A percentile compares a stretch with the other conserved stretches of the same genome.
Conservation (phyloP, 2,113 vertebrate genomes). For the Tragelaphus strepsiceros region DNA sequence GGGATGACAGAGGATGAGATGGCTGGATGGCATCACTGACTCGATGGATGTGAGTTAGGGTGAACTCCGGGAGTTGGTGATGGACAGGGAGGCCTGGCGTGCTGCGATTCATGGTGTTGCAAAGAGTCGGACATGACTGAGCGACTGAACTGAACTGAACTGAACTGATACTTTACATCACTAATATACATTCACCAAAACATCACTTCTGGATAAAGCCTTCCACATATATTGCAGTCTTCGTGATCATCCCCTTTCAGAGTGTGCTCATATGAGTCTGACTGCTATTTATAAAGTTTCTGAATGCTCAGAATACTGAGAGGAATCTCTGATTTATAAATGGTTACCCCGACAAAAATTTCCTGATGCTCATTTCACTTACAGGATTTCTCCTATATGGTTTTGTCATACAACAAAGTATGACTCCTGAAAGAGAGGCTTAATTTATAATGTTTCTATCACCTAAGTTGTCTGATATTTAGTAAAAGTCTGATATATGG, state of each 20-base stretch:
- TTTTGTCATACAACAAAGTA: background rate
- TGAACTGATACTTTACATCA: background rate
- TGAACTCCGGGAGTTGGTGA: too few species aligned
- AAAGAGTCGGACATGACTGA: too few species aligned
- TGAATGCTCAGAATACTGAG: background rate
- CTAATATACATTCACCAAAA: background rate
- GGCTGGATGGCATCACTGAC: too few species aligned
- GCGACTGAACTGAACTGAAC: too few species aligned
- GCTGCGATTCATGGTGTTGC: too few species aligned
- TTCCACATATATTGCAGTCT: background rate
- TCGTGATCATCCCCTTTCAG: background rate
- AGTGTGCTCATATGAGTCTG: background rate
- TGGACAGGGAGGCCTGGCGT: too few species aligned
- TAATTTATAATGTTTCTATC: background rate
- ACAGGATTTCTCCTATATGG: background rate
- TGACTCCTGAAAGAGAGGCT: background rate
- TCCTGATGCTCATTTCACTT: background rate
- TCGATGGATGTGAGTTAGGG: too few species aligned
- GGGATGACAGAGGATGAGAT: too few species aligned
- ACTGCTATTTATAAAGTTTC: background rate
- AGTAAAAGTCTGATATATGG: background rate
- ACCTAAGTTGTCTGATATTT: background rate
- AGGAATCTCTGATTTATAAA: background rate
- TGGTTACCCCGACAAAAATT: background rate
- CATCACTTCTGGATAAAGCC: background rate